These are phyloP conservation scores for Eupristina koningsbergeri DNA, from an alignment of 1,140 invertebrate genomes.

Conservation along the genomic window DNA sequence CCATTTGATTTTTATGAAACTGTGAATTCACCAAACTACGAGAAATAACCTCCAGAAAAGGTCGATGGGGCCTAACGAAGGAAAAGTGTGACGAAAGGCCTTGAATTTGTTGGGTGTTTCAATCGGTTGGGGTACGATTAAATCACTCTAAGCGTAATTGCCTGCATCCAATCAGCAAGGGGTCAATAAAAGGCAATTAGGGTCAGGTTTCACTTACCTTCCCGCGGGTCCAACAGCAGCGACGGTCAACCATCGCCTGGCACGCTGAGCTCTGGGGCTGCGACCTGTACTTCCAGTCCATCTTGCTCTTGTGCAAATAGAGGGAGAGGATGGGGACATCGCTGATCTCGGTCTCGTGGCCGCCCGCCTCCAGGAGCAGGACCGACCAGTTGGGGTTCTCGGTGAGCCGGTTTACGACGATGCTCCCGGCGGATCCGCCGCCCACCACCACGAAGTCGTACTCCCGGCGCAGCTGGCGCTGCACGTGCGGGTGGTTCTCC, in stretches of 20 bases:
- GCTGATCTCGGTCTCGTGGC: slow-evolving; percentile 86
- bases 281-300: slow-evolving; percentile 94
- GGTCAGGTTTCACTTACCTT: slow-evolving; percentile 71
- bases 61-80: no score
- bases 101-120: no score
- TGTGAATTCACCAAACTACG: background rate
- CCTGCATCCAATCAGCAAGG: no score
- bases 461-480: slow-evolving; percentile 76
- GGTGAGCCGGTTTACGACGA: slow-evolving; percentile 87
- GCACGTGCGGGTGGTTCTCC: slow-evolving; percentile 83
- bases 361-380: slow-evolving; percentile 89
- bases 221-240: slow-evolving; percentile 89
- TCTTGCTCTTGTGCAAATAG: slow-evolving; percentile 89
- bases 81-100: background rate
- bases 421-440: slow-evolving; percentile 89
- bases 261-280: slow-evolving; percentile 89
- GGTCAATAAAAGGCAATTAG: background rate
- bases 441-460: slow-evolving; percentile 89
- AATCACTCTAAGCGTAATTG: no score
- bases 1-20: background rate
- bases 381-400: slow-evolving; percentile 86
- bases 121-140: no score
- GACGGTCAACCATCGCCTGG: slow-evolving; percentile 85
- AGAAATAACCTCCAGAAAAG: no score
- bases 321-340: slow-evolving; percentile 88